Evolutionary conservation across 2,888 invertebrate species (phyloP), one percentile per base, ranked within the genome.

Genomic region (Drosophila emarginata): DNA sequence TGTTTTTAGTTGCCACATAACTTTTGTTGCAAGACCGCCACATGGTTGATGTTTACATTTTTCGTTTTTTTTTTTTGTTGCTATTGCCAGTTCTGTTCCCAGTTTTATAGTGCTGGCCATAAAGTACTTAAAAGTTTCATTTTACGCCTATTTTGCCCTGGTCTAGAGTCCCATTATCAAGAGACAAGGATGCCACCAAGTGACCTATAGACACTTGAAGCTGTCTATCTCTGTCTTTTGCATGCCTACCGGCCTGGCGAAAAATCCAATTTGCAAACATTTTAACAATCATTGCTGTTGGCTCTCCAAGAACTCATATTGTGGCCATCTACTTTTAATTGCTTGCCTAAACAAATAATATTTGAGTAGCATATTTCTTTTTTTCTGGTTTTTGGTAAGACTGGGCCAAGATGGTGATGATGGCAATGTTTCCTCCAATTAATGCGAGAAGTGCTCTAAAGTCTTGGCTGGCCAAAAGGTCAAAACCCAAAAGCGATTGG

Each of bases 81-180:
- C 12, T 21, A 11, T 32, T 72, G 61, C 36, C 66, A 71, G 59
- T 51, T 45, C 28, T 6, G 71, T 78, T 78, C 9, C 12, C 45
- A 11, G 45, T 82, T 89, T 89, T 80, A 83, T 80, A 81, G 88
- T 86, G 86, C 74, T 79, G 84, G 65, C 82, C 84, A 78, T 88
- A 89, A 88, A 88, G 86, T 88, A 79, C 88, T 88, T 88, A 88
- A 88, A 89, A 89, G 89, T 88, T 88, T 89, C 84, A 86, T 89
- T 89, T 88, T 84, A 88, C 86, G 88, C 88, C 88, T 88, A 86
- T 88, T 88, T 86, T 76, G 84, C 68, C 40, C 40, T 75, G 78
- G 67, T 67, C 77, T 76, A 78, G 72, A 67, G 79, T 67, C 72
- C 89, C 81, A 83, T 86, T 87, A 86, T 87, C 78, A 67, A 66